Evolutionary conservation across 2,113 vertebrate species (phyloP), one percentile per base, ranked within the genome.

Genomic region (Megalops atlanticus): DNA sequence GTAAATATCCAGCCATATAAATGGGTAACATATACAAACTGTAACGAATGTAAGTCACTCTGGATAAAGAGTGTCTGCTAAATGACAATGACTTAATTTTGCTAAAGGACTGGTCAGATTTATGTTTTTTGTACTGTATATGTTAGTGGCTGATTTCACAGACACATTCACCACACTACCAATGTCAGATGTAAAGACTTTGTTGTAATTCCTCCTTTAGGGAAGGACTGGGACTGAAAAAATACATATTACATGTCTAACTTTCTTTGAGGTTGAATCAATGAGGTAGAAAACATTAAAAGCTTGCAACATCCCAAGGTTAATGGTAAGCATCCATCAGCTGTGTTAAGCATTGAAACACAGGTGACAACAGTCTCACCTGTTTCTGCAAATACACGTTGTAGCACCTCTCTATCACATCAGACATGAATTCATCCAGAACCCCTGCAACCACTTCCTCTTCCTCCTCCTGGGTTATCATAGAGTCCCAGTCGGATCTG

Each of bases 391-490:
- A 83, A 8, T 93, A 58, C 11, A 90, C 89, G 24, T 76, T 80
- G 38, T 89, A 83, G 80, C 89, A 92, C 0, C 85, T 87, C 0
- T 90, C 86, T 91, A 95, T 82, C 80, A 93, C 93, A 0, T 81
- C 84, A 0, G 35, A 74, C 69, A 96, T 0, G 14, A 97, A 80
- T 1, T 92, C 91, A 0, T 92, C 91, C 81, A 96, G 39, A 36
- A 95, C 78, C 33, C 94, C 93, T 4, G 78, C 91, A 0, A 91
- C 87, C 0, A 81, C 80, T 0, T 92, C 89, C 52, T 95, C 95
- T 2, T 82, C 86, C 0, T 93, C 93, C 83, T 95, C 95, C 0
- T 86, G 76, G 18, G 1, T 54, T 4, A 89, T 27, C 76, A 95
- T 88, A 0, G 89, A 77, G 7, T 85, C 77, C 95, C 94, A 96